Percentiles rank a stretch among this genome's conserved stretches.
Conservation (phyloP, 2,113 vertebrate genomes). For the Pluvialis apricaria region DNA sequence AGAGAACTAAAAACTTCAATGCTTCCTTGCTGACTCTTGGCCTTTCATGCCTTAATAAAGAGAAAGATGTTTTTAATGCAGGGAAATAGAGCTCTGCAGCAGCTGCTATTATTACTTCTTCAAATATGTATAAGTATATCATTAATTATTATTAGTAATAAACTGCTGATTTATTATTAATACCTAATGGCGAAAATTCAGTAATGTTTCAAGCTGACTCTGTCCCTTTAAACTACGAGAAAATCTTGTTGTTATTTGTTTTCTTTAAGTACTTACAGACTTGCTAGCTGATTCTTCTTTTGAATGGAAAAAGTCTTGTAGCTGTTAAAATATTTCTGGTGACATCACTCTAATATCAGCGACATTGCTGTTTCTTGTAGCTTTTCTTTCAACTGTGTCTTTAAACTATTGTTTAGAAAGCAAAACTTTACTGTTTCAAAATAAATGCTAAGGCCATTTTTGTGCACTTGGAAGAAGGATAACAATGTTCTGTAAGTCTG, state of each 20-base stretch:
- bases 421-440: background rate
- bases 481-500: background rate
- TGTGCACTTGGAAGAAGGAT: background rate
- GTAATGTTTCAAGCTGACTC: slow-evolving; percentile 7
- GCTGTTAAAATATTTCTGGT: background rate
- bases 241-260: background rate
- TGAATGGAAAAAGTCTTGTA: background rate
- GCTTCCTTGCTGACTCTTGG: background rate
- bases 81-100: background rate
- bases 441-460: background rate
- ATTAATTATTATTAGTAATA: background rate
- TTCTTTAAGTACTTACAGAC: background rate
- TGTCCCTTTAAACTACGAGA: background rate
- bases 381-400: background rate
- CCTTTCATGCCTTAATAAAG: background rate
- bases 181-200: background rate
- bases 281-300: background rate
- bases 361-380: background rate
- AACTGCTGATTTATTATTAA: background rate
- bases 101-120: background rate
- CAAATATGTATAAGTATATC: background rate
- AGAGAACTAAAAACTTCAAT: background rate
- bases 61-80: background rate
- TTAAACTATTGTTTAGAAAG: background rate
- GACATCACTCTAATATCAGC: background rate